Evolutionary conservation across 1,140 invertebrate species (phyloP).

Genomic region (Spodoptera litura): DNA sequence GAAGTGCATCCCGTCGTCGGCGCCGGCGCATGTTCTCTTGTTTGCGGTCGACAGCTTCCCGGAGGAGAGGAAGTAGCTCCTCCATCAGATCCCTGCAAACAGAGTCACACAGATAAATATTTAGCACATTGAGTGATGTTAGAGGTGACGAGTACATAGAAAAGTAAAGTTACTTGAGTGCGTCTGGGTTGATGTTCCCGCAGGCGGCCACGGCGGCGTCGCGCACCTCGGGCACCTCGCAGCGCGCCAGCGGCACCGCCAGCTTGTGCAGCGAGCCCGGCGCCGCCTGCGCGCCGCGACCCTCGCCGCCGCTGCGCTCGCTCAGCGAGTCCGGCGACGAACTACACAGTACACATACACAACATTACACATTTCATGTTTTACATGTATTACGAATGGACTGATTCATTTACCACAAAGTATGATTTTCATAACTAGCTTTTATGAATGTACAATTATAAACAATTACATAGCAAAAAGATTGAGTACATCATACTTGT

Average conservation of each 20-base stretch:
- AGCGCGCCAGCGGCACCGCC: slow-evolving; percentile 94
- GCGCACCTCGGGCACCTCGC: slow-evolving; percentile 96
- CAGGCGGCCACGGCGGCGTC: slow-evolving; percentile 97
- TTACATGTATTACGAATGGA: no score
- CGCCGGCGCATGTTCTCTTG: slow-evolving; percentile 97
- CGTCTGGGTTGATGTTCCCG: slow-evolving; percentile 96
- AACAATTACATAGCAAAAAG: background rate
- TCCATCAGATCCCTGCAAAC: slow-evolving; percentile 96
- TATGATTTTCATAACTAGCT: no score
- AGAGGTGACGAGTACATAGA: background rate
- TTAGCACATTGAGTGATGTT: background rate
- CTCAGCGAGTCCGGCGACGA: slow-evolving; percentile 95
- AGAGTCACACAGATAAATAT: no score
- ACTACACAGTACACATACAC: slow-evolving; percentile 82
- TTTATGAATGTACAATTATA: no score
- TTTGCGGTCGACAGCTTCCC: slow-evolving; percentile 98
- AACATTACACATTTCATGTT: background rate
- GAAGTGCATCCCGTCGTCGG: slow-evolving; percentile 95
- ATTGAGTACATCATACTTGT: no score
- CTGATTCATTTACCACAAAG: no score
- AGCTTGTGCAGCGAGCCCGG: slow-evolving; percentile 96
- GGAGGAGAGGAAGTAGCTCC: slow-evolving; percentile 95
- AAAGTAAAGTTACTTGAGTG: slow-evolving; percentile 90
- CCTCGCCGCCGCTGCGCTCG: slow-evolving; percentile 91
- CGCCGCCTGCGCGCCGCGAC: slow-evolving; percentile 88